Evolutionary conservation across 2,113 vertebrate genomes (phyloP).

Genomic region (Eurypyga helias): DNA sequence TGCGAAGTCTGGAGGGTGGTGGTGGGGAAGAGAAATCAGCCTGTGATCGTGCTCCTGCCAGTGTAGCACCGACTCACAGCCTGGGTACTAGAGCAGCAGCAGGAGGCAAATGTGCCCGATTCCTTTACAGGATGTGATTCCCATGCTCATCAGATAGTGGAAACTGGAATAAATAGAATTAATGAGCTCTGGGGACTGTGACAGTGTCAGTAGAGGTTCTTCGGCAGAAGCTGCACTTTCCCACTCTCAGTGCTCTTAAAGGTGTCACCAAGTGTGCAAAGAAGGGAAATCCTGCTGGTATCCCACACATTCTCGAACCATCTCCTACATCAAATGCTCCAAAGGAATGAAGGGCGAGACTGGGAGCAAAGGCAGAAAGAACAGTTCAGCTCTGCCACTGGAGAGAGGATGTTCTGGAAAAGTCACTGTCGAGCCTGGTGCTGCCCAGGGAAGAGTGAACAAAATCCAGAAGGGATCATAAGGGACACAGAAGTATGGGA

Average conservation of each 20-base stretch:
- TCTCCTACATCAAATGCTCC: background rate
- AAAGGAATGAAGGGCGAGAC: background rate
- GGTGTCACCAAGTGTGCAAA: background rate
- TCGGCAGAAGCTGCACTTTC: background rate
- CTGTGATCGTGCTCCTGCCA: background rate
- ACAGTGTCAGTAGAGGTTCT: background rate
- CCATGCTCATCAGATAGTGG: background rate
- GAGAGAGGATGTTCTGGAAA: background rate
- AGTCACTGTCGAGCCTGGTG: background rate
- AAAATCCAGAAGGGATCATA: background rate
- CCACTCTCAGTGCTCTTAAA: background rate
- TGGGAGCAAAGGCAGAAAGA: background rate
- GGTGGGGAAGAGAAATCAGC: background rate
- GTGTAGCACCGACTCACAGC: background rate
- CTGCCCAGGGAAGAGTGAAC: background rate
- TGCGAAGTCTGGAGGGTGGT: background rate
- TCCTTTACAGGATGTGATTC: slow-evolving; percentile 43
- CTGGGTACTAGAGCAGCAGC: background rate
- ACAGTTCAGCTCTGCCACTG: background rate
- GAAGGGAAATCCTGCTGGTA: background rate
- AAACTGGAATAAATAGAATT: slow-evolving; percentile 32
- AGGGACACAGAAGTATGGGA: background rate
- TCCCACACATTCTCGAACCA: background rate
- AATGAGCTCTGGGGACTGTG: background rate
- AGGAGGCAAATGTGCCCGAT: background rate